Base-by-base conservation (phyloP, 2,888 invertebrate genomes). In the Drosophila emarginata region DNA sequence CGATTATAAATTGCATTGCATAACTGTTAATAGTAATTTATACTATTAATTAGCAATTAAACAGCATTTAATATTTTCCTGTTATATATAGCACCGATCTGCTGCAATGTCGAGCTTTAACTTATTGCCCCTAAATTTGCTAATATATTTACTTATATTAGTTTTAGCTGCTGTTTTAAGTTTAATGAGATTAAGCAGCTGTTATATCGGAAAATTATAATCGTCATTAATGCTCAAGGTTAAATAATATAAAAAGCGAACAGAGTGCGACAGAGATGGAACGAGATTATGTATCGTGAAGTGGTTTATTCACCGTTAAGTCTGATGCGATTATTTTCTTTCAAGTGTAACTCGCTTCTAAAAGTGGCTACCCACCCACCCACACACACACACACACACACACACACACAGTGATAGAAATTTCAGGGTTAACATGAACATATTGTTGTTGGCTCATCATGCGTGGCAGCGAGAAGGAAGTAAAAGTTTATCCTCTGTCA, bases 351-450 rank as follows among this genome's bases (percentile, higher is more conserved):
- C 18, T 18, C 39, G 52, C 11, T 23, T 63, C 62, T 40, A 50
- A 56, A 58, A 32, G 53, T 53, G 53, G 15, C 32, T 15, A 12
- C 11, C 1, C 28, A 14, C n/a, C n/a, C 28, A 26, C 26, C 26
- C 26, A 28, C 54, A 50, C 72, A 11, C 61, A 50, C 45, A 56
- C 50, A 39, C 28, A n/a, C 53, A 3, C 18, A 9, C 32, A 36
- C 37, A 21, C 39, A 58, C 65, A 32, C 7, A 21, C 36, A 14
- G 23, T 56, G 28, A 71, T 73, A 72, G 11, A 21, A 45, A 74
- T 79, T 82, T 86, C 87, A 86, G 88, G 89, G 90, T 89, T 90
- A 91, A 89, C 91, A 89, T 88, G 89, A 89, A 88, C 91, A 91
- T 91, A 90, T 91, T 91, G 91, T 90, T 89, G 87, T 88, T 84